Conservation (phyloP, 2,113 vertebrate genomes). For the Epinephelus cyanopodus region DNA sequence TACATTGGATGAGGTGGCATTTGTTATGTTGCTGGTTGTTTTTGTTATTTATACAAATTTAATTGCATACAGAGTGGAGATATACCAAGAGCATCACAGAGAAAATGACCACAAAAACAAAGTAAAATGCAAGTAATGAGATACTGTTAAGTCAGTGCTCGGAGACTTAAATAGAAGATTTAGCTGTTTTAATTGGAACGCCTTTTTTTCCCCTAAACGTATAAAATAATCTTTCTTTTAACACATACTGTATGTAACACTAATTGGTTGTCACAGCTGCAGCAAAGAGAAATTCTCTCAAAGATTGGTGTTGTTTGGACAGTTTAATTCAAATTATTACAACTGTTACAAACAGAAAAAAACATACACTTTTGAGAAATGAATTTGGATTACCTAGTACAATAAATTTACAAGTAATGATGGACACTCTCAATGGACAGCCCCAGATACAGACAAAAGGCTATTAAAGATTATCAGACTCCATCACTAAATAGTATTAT, state of each 20-base stretch:
- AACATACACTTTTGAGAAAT: background rate
- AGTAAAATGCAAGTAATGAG: background rate
- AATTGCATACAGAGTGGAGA: background rate
- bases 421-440: background rate
- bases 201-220: background rate
- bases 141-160: conserved; percentile 1
- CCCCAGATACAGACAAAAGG: background rate
- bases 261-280: background rate
- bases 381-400: background rate
- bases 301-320: background rate
- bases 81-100: background rate
- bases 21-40: conserved; percentile 2
- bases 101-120: conserved; percentile 3
- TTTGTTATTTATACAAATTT: conserved; percentile 15
- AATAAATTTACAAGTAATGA: background rate
- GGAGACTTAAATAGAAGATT: background rate
- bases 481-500: background rate
- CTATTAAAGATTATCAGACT: background rate
- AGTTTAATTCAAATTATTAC: background rate
- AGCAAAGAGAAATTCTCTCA: background rate
- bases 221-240: background rate
- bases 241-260: background rate
- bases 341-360: background rate
- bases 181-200: conserved; percentile 1
- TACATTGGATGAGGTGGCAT: conserved; percentile 2